Evolutionary conservation across 1,140 invertebrate genomes (phyloP), one percentile per base, ranked within the genome.

Genomic region (Drosophila ercepeae): DNA sequence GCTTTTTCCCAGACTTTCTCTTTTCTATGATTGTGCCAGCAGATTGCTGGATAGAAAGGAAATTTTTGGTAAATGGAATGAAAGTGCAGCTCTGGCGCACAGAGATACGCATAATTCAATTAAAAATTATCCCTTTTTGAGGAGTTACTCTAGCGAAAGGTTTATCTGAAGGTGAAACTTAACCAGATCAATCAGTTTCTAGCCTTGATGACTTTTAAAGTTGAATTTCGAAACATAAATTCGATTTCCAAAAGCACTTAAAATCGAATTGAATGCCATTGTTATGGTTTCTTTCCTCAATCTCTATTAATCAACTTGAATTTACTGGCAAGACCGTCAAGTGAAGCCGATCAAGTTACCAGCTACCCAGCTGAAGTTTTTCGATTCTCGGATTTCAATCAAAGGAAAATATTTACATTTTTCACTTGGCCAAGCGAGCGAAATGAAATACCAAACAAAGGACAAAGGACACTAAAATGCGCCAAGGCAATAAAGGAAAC

Each of bases 341-440:
- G 32, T 23, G 48, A 42, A 23, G 54, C 59, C 57, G 64, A 79
- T 78, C 63, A 41, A 55, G 50, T 82, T 74, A 55, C 52, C 36
- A 57, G 51, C 36, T 34, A 9, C 18, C 16, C 45, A 58, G 39
- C 21, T 36, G 13, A 16, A 44, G 13, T 54, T 36, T 13, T 51
- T 45, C 36, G 49, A 55, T 63, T 73, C 72, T 79, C 67, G 27
- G 48, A 70, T 86, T 86, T 77, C 81, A 81, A 74, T 81, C 52
- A 58, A 73, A 86, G 59, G 25, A 39, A 52, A 84, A 84, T 86
- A 86, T 86, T 81, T 70, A 74, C 72, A 73, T 65, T 83, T 65
- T 61, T 59, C 42, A 76, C 55, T 79, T 64, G 44, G 42, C 39
- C 49, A 41, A 52, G 23, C 44, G 16, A 19, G 42, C 42, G 39